phyloP scores from a whole-genome alignment of 2,113 vertebrate genomes.

The Glaucomys volans region DNA sequence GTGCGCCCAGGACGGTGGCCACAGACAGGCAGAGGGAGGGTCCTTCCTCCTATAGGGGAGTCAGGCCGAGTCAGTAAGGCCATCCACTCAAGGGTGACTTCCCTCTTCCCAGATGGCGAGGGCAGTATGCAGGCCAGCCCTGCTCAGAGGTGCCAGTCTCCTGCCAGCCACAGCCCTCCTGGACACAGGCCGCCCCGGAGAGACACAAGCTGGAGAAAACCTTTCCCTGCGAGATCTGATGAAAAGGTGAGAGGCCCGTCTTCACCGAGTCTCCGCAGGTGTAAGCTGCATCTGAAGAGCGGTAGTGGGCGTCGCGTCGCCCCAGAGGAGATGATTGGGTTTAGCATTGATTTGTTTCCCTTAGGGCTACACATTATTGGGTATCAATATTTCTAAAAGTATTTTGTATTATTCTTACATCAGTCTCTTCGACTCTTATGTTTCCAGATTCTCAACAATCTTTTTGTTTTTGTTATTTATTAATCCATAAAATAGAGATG shows the following conservation, averaged over 20 bases:
- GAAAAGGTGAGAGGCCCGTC: slow-evolving; percentile 79
- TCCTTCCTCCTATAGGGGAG: background rate
- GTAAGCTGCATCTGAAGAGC: background rate
- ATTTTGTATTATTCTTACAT: background rate
- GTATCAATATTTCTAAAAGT: background rate
- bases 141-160: slow-evolving; percentile 60
- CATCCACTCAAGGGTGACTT: slow-evolving; percentile 10
- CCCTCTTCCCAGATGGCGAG: slow-evolving; percentile 65
- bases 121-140: background rate
- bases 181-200: background rate
- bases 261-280: background rate
- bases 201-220: background rate
- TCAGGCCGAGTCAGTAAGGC: accelerated
- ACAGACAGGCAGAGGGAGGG: accelerated
- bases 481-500: background rate
- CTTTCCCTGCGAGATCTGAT: background rate
- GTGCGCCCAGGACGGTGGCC: background rate
- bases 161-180: background rate
- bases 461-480: background rate
- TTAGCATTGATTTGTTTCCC: background rate
- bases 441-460: background rate
- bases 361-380: background rate
- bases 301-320: background rate
- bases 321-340: background rate
- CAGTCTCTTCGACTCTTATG: background rate